phyloP scores from a whole-genome alignment of 2,888 invertebrate species.

The Drosophila sordidula region DNA sequence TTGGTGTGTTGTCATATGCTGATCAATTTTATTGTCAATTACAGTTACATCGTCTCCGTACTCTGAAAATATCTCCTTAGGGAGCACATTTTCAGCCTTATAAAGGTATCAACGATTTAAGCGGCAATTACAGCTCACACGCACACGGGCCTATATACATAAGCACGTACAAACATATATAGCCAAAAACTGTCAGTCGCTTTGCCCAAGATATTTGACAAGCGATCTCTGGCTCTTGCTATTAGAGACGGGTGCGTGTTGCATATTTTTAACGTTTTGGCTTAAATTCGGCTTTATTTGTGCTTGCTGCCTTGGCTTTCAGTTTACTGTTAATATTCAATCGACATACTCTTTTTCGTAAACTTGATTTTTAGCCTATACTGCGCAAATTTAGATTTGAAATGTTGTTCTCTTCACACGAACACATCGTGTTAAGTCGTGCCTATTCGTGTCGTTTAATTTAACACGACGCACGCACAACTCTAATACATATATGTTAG shows the following conservation, averaged over 20 bases:
- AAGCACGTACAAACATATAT: background rate
- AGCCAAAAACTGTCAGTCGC: conserved; percentile 20
- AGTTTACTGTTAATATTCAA: too few relatives aligned
- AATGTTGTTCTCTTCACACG: too few relatives aligned
- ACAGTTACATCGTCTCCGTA: background rate
- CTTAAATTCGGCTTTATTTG: too few relatives aligned
- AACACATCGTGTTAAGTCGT: too few relatives aligned
- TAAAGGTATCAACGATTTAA: background rate
- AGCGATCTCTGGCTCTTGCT: conserved; percentile 4
- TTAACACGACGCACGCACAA: background rate
- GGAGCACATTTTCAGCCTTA: conserved; percentile 5
- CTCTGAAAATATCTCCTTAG: background rate
- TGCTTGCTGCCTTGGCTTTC: too few relatives aligned
- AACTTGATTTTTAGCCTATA: too few relatives aligned
- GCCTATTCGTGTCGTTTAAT: background rate
- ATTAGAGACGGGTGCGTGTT: background rate
- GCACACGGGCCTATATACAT: background rate
- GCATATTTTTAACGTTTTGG: background rate
- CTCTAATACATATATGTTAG: background rate
- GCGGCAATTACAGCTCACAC: background rate
- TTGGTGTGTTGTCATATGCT: background rate
- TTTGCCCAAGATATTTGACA: conserved; percentile 22
- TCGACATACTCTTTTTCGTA: too few relatives aligned
- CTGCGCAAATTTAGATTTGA: too few relatives aligned
- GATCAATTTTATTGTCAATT: background rate